These are phyloP conservation scores for Gastrophysa polygoni DNA, from an alignment of 2,888 invertebrate species.

Conservation along the genomic window DNA sequence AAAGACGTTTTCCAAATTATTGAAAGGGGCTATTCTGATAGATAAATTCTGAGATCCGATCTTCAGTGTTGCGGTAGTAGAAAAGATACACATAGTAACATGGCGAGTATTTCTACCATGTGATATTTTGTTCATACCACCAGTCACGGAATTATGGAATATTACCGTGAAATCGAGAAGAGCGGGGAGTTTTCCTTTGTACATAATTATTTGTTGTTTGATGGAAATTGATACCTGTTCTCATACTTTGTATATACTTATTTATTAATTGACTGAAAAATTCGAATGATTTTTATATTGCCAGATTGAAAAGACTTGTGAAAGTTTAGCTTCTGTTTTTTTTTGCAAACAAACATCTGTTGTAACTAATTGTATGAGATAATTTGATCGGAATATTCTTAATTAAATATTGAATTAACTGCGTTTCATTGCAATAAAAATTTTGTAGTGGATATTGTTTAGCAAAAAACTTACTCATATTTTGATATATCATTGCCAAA, in stretches of 20 bases:
- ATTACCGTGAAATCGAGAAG: too few species aligned
- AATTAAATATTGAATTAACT: neutral
- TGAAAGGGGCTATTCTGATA: too few species aligned
- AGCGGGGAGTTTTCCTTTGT: neutral
- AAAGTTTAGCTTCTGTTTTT: neutral
- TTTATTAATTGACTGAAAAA: constrained; percentile 14
- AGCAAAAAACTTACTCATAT: constrained; percentile 12
- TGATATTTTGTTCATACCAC: too few species aligned
- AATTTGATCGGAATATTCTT: neutral
- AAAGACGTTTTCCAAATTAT: too few species aligned
- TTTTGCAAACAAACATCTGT: neutral
- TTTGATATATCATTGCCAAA: constrained; percentile 17
- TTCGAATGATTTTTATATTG: neutral
- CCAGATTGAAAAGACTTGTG: neutral
- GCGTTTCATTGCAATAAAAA: constrained; percentile 7
- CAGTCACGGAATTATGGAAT: too few species aligned
- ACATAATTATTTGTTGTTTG: neutral
- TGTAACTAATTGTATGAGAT: neutral
- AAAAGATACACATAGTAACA: too few species aligned
- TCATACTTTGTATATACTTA: constrained; percentile 7
- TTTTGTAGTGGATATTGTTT: constrained; percentile 5
- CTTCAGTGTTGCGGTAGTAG: too few species aligned
- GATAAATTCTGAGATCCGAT: too few species aligned
- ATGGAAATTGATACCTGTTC: neutral
- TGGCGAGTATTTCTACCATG: too few species aligned